A percentile compares a stretch with the other conserved stretches of the same genome.
Conservation (phyloP, 2,113 vertebrate species). For the Tamias sibiricus region DNA sequence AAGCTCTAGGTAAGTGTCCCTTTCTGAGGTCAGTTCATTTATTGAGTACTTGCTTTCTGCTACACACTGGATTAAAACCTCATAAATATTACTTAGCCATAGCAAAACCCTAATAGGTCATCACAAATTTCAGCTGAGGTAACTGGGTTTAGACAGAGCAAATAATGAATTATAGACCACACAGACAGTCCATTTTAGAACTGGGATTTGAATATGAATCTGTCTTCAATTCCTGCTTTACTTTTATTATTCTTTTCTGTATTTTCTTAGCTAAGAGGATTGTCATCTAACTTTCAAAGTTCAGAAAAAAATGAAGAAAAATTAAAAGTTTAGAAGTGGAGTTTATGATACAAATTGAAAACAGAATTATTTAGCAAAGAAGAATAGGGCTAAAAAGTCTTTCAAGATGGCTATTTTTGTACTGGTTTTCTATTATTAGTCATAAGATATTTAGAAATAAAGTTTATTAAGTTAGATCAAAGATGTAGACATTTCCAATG, state of each 20-base stretch:
- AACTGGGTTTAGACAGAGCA: background rate
- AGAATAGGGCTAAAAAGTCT: background rate
- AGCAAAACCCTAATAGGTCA: background rate
- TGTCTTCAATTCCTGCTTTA: background rate
- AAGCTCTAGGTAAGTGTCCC: background rate
- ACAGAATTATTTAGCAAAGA: conserved; percentile 9
- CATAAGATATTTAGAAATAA: conserved; percentile 7
- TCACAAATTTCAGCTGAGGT: background rate
- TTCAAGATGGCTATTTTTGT: conserved; percentile 16
- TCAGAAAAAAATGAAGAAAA: background rate
- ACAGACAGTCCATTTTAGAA: background rate
- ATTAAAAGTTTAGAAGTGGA: background rate
- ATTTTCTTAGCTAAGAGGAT: background rate
- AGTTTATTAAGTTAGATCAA: background rate
- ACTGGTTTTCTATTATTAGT: background rate
- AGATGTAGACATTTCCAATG: background rate
- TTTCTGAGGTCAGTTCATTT: background rate
- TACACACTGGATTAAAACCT: background rate
- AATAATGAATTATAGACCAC: background rate
- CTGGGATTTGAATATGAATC: background rate
- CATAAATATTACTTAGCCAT: background rate
- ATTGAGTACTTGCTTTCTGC: background rate
- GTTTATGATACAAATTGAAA: background rate
- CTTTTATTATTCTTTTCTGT: background rate
- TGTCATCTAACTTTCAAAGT: conserved; percentile 4